A percentile compares a stretch with the other conserved stretches of the same genome.
Conservation (phyloP, 2,797 vertebrate genomes). For the Myotis vivesi region DNA sequence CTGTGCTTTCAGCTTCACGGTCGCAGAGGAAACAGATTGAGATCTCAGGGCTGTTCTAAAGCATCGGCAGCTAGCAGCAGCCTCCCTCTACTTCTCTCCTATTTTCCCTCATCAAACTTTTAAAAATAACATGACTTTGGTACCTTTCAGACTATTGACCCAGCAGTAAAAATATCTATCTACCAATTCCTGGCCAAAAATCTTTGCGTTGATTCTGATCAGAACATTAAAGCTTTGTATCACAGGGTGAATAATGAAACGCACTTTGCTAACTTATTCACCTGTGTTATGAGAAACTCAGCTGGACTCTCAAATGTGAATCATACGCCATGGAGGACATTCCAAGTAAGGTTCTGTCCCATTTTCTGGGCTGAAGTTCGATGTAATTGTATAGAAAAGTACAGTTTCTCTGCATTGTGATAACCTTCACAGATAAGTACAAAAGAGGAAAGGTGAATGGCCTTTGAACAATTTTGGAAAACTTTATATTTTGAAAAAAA, state of each 20-base stretch:
- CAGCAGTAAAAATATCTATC: not conserved
- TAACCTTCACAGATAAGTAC: not conserved
- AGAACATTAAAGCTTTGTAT: not conserved
- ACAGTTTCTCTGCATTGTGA: not conserved
- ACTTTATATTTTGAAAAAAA: not conserved
- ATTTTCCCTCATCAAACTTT: not conserved
- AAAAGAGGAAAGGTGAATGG: not conserved
- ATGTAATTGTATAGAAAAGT: not conserved
- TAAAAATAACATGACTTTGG: not conserved
- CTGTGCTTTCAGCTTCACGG: not conserved
- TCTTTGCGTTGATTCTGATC: not conserved
- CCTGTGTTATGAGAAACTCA: not conserved
- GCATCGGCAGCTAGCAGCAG: not conserved
- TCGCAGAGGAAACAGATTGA: not conserved
- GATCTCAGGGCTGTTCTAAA: not conserved
- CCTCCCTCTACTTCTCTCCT: not conserved
- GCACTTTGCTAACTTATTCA: not conserved
- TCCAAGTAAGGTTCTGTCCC: not conserved
- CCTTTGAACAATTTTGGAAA: not conserved
- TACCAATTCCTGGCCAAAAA: not conserved
- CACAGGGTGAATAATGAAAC: not conserved
- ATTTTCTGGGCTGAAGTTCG: not conserved
- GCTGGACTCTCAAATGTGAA: not conserved
- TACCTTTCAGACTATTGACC: not conserved
- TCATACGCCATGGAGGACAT: not conserved